Conservation (phyloP, 2,888 invertebrate genomes). For the Agrotis segetum region DNA sequence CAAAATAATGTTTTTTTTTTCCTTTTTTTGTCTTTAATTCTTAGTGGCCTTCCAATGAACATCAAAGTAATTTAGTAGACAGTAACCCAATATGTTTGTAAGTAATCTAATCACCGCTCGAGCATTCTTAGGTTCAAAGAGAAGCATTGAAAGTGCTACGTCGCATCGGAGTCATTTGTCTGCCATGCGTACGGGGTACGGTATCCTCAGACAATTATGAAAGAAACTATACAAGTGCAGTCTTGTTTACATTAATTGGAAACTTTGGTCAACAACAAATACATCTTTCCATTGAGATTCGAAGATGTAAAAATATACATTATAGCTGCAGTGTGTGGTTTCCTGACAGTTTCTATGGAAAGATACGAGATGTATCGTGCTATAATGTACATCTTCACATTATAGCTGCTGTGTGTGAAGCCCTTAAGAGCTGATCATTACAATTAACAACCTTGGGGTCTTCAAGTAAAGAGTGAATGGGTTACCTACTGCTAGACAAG, state of each 20-base stretch:
- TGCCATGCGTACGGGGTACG: conserved; percentile 27
- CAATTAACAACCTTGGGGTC: too few species aligned
- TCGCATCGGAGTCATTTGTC: conserved; percentile 20
- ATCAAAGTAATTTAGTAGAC: conserved; percentile 1
- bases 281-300: too few species aligned
- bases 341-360: too few species aligned
- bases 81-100: conserved; percentile 5
- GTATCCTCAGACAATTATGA: conserved; percentile 25
- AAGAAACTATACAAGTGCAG: conserved; percentile 44
- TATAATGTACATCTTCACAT: too few species aligned
- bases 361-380: too few species aligned
- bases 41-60: not conserved
- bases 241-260: conserved; percentile 31
- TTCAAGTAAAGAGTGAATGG: not conserved
- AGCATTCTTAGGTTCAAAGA: not conserved
- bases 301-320: too few species aligned
- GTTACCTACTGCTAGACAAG: too few species aligned
- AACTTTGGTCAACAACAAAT: conserved; percentile 15
- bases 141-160: conserved; percentile 52
- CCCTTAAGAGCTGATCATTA: too few species aligned
- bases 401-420: too few species aligned
- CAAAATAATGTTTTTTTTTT: too few species aligned
- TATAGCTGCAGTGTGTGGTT: too few species aligned
- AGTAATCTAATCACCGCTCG: conserved; percentile 8
- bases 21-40: too few species aligned